These are phyloP conservation scores for Drosophila malerkotliana DNA, from an alignment of 1,140 invertebrate species.

Conservation along the genomic window DNA sequence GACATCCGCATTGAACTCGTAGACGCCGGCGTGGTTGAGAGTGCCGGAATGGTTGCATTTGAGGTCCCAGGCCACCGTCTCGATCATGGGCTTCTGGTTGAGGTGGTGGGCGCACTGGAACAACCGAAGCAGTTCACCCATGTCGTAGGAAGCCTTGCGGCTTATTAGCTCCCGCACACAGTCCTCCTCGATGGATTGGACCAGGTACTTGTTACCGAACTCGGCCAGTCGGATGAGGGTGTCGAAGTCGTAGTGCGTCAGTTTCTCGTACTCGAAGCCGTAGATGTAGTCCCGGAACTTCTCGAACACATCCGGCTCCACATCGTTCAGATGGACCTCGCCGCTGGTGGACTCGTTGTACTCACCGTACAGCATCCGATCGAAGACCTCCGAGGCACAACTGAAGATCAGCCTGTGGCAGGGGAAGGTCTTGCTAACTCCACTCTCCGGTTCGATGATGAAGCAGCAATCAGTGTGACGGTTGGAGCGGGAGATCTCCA, in stretches of 20 bases:
- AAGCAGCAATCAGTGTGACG: constrained; percentile 26
- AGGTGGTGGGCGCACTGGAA: constrained; percentile 25
- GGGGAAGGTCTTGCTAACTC: neutral
- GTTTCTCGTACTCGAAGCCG: constrained; percentile 15
- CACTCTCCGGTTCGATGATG: constrained; percentile 1
- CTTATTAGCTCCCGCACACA: constrained; percentile 1
- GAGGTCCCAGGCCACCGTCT: neutral
- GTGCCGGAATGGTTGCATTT: neutral
- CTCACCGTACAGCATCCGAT: constrained; percentile 19
- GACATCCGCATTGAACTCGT: constrained; percentile 8
- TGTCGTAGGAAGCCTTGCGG: constrained; percentile 6
- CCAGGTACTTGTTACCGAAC: constrained; percentile 28
- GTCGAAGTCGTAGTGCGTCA: constrained; percentile 12
- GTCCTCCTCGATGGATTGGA: constrained; percentile 19
- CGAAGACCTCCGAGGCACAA: constrained; percentile 26
- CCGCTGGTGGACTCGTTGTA: constrained; percentile 15
- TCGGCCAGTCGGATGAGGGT: constrained; percentile 5
- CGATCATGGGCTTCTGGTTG: constrained; percentile 1
- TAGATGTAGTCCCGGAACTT: constrained; percentile 26
- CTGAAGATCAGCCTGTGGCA: constrained; percentile 31
- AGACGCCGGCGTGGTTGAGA: constrained; percentile 3
- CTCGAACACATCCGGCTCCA: constrained; percentile 12
- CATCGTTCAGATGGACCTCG: constrained; percentile 3
- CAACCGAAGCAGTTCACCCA: constrained; percentile 7
- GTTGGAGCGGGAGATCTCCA: constrained; percentile 7